Base-by-base conservation (phyloP, 2,888 invertebrate species). In the Leptinotarsa rubiginosa region DNA sequence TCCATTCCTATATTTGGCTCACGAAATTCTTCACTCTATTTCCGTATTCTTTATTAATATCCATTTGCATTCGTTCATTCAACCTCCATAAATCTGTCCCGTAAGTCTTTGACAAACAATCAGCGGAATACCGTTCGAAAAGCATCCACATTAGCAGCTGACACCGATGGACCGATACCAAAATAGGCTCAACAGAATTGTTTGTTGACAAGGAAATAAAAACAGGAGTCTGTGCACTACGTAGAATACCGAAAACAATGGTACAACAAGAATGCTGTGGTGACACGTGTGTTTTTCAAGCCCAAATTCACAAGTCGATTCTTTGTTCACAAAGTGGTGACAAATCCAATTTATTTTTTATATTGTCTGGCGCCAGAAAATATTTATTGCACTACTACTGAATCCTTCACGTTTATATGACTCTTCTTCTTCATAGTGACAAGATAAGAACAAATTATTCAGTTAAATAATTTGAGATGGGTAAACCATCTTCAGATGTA, bases 51-150 rank as follows among this genome's bases (percentile, higher is more conserved):
- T 56, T 56, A 20, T 56, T 20, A 56, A 56, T 56, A 13, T 56
- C 22, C 13, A 56, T 20, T 25, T 56, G 56, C 56, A 56, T 56
- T 22, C 56, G 56, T 56, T 15, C 56, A 56, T 56, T 56, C 56
- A 56, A 56, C 56, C 56, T 56, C 20, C 22, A 56, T 56, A 22
- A 56, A 56, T 56, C 20, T 56, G 56, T 20, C 22, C 22, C 15
- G 56, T 22, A 13, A 56, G 56, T 56, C 4, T 56, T 56, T 22
- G 56, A 56, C 56, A 56, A 56, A 56, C 20, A 56, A 56, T 56
- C 10, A 22, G 20, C 15, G 20, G 15, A 56, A 56, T 10, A 20
- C 22, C 18, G 13, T 56, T 56, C 1, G 13, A 22, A 20, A 56
- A 18, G 18, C n/a, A 56, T 20, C 22, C 56, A 22, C 22, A 25